phyloP scores from a whole-genome alignment of 2,888 invertebrate genomes.

The Bruchidius siliquastri region DNA sequence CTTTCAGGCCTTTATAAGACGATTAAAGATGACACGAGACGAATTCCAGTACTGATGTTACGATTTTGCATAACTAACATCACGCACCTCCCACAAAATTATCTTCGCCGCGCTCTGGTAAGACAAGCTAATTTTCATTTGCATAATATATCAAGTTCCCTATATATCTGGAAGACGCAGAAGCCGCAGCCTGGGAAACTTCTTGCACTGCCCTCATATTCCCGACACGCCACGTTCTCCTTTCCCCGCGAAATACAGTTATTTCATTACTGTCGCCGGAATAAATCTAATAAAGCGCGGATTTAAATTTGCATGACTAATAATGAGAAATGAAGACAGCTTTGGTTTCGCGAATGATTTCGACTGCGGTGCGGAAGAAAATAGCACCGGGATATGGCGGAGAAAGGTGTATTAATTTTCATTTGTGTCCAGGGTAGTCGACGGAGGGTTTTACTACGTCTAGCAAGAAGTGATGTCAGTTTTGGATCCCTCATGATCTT shows the following conservation, averaged over 20 bases:
- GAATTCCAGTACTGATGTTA: no score
- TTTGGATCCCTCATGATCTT: no score
- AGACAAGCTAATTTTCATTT: neutral
- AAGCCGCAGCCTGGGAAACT: neutral
- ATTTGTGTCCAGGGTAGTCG: neutral
- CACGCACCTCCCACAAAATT: neutral
- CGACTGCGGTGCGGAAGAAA: neutral
- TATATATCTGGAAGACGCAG: neutral
- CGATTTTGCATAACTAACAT: neutral
- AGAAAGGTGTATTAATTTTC: neutral
- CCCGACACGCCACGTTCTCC: neutral
- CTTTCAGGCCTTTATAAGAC: no score
- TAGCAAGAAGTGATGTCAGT: no score
- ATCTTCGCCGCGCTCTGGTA: neutral
- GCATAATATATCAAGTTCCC: neutral
- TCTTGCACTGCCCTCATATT: neutral
- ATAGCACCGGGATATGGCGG: neutral
- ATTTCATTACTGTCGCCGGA: neutral
- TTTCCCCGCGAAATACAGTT: neutral
- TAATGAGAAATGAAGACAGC: neutral
- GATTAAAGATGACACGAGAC: no score
- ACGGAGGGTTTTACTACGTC: neutral
- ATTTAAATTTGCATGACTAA: neutral
- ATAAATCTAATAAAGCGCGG: neutral
- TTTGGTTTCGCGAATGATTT: neutral